These are phyloP conservation scores for Podotricha telesiphe DNA, from an alignment of 2,888 invertebrate genomes.

Conservation along the genomic window DNA sequence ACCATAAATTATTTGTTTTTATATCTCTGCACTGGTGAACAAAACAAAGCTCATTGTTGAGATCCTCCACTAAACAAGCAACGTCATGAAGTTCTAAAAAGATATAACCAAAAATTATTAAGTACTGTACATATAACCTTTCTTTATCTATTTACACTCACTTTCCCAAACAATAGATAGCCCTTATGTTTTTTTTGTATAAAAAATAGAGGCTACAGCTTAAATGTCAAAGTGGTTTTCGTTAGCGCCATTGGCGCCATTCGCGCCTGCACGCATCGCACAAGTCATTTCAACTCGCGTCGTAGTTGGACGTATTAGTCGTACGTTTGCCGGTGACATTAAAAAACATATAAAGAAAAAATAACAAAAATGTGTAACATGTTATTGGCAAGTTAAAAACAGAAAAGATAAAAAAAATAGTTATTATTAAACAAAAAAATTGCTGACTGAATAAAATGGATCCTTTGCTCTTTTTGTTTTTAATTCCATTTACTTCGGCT, in stretches of 20 bases:
- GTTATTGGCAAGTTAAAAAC: neutral
- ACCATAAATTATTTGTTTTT: no score
- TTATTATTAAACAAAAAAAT: neutral
- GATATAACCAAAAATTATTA: no score
- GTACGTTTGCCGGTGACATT: constrained; percentile 24
- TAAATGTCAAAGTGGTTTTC: constrained; percentile 45
- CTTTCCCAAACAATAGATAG: neutral
- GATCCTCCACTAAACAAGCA: no score
- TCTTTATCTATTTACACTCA: neutral
- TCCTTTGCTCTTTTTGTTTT: constrained; percentile 49
- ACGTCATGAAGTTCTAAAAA: no score
- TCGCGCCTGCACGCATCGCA: constrained; percentile 33
- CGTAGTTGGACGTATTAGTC: constrained; percentile 40
- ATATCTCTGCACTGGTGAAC: no score
- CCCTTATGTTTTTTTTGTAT: constrained; percentile 1
- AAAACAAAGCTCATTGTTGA: no score
- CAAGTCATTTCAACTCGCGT: constrained; percentile 38
- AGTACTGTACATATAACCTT: no score
- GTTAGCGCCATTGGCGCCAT: constrained; percentile 40
- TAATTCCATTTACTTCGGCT: constrained; percentile 55
- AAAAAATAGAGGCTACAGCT: constrained; percentile 34
- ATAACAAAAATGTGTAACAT: neutral
- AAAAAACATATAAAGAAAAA: constrained; percentile 24
- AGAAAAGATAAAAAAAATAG: neutral
- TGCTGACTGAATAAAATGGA: constrained; percentile 32